Evolutionary conservation across 1,140 invertebrate species (phyloP).

Genomic region (Caerostris darwini): DNA sequence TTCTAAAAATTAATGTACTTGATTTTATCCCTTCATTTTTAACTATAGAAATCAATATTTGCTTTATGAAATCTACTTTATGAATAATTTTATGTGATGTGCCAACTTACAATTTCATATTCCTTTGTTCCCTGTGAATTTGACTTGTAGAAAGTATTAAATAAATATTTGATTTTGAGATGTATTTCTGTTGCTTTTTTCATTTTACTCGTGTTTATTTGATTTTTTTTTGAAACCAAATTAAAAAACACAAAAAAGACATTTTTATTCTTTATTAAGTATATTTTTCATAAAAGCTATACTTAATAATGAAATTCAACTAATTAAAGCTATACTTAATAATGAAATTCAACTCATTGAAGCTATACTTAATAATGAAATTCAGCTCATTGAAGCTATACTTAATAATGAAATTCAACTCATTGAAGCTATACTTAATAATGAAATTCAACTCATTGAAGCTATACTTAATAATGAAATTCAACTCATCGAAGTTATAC

Average conservation of each 20-base stretch:
- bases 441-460: too few relatives aligned
- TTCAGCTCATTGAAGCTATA: too few relatives aligned
- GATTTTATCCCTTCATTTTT: neutral
- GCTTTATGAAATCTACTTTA: neutral
- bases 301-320: neutral
- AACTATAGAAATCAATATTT: neutral
- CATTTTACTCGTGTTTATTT: neutral
- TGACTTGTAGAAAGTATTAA: neutral
- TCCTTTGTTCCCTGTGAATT: neutral
- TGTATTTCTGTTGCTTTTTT: neutral
- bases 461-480: too few relatives aligned
- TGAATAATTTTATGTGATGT: too few relatives aligned
- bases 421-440: too few relatives aligned
- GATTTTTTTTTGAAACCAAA: neutral
- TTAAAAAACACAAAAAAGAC: neutral
- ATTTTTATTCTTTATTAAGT: neutral
- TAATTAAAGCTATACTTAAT: neutral
- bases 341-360: neutral
- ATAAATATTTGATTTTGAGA: neutral
- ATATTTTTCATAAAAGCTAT: neutral
- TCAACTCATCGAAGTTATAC: too few relatives aligned
- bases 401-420: too few relatives aligned
- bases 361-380: too few relatives aligned
- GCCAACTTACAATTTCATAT: neutral
- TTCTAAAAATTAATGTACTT: neutral